Evolutionary conservation across 2,113 vertebrate species (phyloP).

Genomic region (Entosphenus tridentatus): DNA sequence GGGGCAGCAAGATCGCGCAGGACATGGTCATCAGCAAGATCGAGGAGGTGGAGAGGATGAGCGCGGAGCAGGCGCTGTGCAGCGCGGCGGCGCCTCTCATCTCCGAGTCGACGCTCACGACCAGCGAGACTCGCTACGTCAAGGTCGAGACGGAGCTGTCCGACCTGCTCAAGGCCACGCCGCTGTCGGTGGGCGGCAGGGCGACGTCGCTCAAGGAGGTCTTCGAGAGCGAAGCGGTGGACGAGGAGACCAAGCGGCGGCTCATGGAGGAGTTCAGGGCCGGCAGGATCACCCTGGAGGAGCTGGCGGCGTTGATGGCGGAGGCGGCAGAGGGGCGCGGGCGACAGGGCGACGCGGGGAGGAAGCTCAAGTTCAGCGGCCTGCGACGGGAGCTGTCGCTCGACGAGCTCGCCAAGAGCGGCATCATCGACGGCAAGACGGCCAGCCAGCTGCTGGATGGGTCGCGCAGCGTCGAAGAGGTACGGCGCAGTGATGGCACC

Average conservation of each 20-base stretch:
- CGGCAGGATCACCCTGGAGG: not conserved
- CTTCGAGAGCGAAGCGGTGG: not conserved
- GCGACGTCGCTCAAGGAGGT: not conserved
- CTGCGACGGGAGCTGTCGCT: constrained; percentile 2
- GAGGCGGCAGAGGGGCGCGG: not conserved
- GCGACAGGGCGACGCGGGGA: not conserved
- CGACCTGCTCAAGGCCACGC: constrained; percentile 3
- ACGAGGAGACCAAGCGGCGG: constrained; percentile 1
- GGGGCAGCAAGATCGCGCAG: constrained; percentile 9
- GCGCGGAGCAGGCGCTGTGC: not conserved
- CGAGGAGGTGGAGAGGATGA: not conserved
- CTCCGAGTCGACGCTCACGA: not conserved
- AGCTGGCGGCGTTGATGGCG: not conserved
- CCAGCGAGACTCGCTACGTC: not conserved
- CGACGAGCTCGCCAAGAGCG: not conserved
- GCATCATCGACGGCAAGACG: not conserved
- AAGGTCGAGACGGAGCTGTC: not conserved
- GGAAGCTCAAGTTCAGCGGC: not conserved
- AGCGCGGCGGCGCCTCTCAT: not conserved
- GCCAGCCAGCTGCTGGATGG: not conserved
- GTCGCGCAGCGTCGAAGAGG: not conserved
- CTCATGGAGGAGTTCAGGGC: constrained; percentile 3
- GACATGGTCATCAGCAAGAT: constrained; percentile 5
- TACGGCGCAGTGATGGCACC: too few species aligned
- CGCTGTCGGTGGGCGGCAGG: not conserved